phyloP scores from a whole-genome alignment of 1,140 invertebrate species.

The Lasaia peninsularis region DNA sequence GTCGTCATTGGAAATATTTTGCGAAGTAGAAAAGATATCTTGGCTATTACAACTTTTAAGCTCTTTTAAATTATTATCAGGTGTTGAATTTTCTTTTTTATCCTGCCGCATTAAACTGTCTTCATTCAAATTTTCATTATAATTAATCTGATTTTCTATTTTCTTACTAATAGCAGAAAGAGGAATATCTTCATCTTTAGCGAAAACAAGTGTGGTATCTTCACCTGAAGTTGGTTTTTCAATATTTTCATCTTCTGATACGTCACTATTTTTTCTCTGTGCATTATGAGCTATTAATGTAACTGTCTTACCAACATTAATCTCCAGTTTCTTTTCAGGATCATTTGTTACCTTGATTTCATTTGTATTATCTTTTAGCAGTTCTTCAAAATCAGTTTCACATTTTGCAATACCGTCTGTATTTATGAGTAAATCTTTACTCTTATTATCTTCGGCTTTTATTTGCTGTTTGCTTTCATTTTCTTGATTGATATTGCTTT shows the following conservation, averaged over 20 bases:
- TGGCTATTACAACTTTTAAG: conserved; percentile 21
- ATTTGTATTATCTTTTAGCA: conserved; percentile 73
- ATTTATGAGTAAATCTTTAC: conserved; percentile 6
- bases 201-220: conserved; percentile 10
- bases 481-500: conserved; percentile 13
- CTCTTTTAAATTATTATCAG: conserved; percentile 18
- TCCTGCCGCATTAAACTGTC: neutral
- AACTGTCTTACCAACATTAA: conserved; percentile 58
- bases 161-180: neutral
- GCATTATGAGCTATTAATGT: conserved; percentile 37
- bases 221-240: conserved; percentile 18
- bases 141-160: conserved; percentile 1
- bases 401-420: conserved; percentile 49
- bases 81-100: neutral
- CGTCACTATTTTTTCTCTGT: conserved; percentile 29
- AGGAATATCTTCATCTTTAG: conserved; percentile 16
- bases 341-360: conserved; percentile 70
- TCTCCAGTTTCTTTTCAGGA: conserved; percentile 60
- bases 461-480: conserved; percentile 4
- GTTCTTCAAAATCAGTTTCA: conserved; percentile 75
- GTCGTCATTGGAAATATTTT: neutral
- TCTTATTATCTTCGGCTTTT: conserved; percentile 1
- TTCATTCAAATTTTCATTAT: conserved; percentile 11
- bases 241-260: conserved; percentile 19
- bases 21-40: conserved; percentile 6